These are phyloP conservation scores for Rhea pennata DNA, from an alignment of 2,113 vertebrate species.

Conservation along the genomic window DNA sequence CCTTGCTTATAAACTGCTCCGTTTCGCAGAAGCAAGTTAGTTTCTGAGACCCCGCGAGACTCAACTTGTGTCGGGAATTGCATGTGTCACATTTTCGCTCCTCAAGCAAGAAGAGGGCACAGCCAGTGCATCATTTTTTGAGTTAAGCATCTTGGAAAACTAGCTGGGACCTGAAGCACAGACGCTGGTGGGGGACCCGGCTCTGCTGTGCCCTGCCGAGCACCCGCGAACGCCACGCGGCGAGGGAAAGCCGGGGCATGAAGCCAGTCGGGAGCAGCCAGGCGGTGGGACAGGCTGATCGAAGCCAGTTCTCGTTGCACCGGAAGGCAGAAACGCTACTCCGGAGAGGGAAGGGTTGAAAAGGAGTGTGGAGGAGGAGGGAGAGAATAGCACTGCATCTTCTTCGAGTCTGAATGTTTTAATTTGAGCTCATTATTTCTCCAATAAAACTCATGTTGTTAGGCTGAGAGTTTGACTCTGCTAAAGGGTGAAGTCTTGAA, in stretches of 20 bases:
- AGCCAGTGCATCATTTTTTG: rapidly evolving
- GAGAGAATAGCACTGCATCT: background rate
- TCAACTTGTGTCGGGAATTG: background rate
- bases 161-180: rapidly evolving
- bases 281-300: rapidly evolving
- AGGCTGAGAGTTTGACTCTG: background rate
- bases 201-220: no score
- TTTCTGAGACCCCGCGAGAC: background rate
- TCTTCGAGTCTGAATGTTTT: background rate
- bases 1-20: background rate
- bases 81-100: background rate
- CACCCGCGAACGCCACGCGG: no score
- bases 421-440: background rate
- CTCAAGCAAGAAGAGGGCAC: background rate
- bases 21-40: background rate
- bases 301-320: background rate
- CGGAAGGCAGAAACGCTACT: background rate
- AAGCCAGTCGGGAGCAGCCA: background rate
- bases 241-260: no score
- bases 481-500: background rate
- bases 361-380: background rate
- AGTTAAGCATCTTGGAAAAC: rapidly evolving
- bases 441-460: background rate
- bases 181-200: no score
- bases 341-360: background rate